Evolutionary conservation across 2,113 vertebrate species (phyloP).

Genomic region (Protomyctophum bolini): DNA sequence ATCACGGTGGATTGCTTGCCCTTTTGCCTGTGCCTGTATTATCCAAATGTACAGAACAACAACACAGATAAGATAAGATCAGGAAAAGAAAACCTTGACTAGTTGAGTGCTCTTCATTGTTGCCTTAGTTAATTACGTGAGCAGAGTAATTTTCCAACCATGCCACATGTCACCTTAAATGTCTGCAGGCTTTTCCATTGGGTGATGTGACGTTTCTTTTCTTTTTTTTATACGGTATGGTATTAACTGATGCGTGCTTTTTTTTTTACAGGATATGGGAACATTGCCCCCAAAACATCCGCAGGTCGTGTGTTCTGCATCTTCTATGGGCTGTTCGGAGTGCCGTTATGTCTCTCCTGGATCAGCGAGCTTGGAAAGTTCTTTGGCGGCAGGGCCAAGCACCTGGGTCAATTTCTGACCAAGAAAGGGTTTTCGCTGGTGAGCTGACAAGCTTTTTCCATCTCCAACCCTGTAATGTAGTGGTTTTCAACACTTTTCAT

Average conservation of each 20-base stretch:
- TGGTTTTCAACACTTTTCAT: no score
- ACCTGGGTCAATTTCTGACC: constrained; percentile 91
- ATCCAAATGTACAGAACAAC: constrained; percentile 10
- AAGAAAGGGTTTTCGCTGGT: constrained; percentile 94
- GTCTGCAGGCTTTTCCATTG: not conserved
- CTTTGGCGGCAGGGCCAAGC: constrained; percentile 95
- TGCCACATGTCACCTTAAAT: not conserved
- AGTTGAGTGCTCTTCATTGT: not conserved
- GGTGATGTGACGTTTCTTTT: accelerated
- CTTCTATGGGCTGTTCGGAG: constrained; percentile 96
- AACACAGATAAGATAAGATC: constrained; percentile 14
- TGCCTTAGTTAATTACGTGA: not conserved
- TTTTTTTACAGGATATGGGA: constrained; percentile 87
- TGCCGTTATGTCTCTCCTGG: constrained; percentile 95
- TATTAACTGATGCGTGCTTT: accelerated
- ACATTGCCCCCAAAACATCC: constrained; percentile 94
- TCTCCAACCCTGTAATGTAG: not conserved
- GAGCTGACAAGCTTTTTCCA: constrained; percentile 46
- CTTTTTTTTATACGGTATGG: constrained; percentile 86
- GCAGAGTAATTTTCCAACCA: not conserved
- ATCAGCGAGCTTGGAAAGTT: constrained; percentile 98
- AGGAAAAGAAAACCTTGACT: not conserved
- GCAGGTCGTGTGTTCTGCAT: constrained; percentile 93
- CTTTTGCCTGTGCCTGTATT: constrained; percentile 12
- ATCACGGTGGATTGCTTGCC: constrained; percentile 2